Base-by-base conservation (phyloP, 2,888 invertebrate genomes). In the Idaea biselata region DNA sequence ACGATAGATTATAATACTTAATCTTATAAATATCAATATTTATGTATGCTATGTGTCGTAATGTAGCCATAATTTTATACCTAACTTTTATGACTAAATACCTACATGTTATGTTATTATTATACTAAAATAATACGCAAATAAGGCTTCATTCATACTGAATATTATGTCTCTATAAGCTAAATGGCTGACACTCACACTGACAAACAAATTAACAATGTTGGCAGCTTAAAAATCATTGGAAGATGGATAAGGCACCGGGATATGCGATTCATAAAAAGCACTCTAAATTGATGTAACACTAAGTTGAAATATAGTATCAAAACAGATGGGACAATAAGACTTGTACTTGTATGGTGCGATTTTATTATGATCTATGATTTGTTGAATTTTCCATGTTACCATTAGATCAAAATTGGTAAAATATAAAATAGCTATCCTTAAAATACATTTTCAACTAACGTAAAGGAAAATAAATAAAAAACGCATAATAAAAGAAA, bases 231-330 rank as follows among this genome's bases (percentile, higher is more conserved):
- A 63, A 69, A 67, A 74, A 77, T 60, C 71, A 78, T 76, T 82
- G 83, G 79, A 85, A 83, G 80, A 83, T 84, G 82, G 74, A 67
- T 86, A 87, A 87, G 87, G 87, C 87, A 87, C 87, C 81, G 77
- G 82, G 80, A 71, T 81, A 67, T 68, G 44, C 11, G 44, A 44
- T 44, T 44, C 11, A 44, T 25, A 25, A 25, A 25, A 44, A 44
- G 44, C 44, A 44, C 11, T 44, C 14, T 8, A 44, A 32, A 44
- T 44, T 7, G 14, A 44, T 44, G 5, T 44, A 2, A 1, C 11
- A 2, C 8, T 11, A 8, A 14, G 44, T 44, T 3, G 14, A 44
- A 11, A 44, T 44, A 3, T 14, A 14, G 14, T 44, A 14, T 11
- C 11, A 44, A 44, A 14, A 8, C n/a, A 44, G 11, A 44, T 8